A percentile compares a stretch with the other conserved stretches of the same genome.
Evolutionary conservation across 2,888 invertebrate species (phyloP).

Genomic region (Dasypogon diadema): DNA sequence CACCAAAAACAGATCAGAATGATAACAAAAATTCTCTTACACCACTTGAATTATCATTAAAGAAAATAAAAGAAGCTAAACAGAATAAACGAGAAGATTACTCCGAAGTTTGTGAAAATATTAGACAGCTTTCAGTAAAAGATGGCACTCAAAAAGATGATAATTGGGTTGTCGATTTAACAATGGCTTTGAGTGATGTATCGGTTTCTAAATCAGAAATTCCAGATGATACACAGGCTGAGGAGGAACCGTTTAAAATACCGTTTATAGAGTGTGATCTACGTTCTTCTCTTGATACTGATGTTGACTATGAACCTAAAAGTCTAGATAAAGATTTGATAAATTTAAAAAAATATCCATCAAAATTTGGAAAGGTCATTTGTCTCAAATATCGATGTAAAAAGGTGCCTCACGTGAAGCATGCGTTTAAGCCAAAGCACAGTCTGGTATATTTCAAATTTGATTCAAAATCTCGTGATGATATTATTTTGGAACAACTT

Average conservation of each 20-base stretch:
- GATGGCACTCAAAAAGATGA: neutral
- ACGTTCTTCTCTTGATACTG: neutral
- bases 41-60: constrained; percentile 53
- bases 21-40: constrained; percentile 58
- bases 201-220: constrained; percentile 56
- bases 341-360: constrained; percentile 10
- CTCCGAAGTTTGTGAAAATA: constrained; percentile 2
- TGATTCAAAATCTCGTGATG: constrained; percentile 74
- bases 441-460: constrained; percentile 71
- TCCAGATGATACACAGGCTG: neutral
- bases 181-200: constrained; percentile 64
- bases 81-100: constrained; percentile 10
- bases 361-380: constrained; percentile 69
- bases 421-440: constrained; percentile 52
- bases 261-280: constrained; percentile 66
- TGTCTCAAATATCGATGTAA: constrained; percentile 64
- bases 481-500: constrained; percentile 67
- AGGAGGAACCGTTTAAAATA: constrained; percentile 61
- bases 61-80: constrained; percentile 55
- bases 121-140: neutral
- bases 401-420: constrained; percentile 58
- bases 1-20: neutral
- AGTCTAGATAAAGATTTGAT: neutral
- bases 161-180: constrained; percentile 68
- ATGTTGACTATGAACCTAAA: neutral